Evolutionary conservation across 2,797 vertebrate species (phyloP).

Genomic region (Schizopygopsis malacanthus): DNA sequence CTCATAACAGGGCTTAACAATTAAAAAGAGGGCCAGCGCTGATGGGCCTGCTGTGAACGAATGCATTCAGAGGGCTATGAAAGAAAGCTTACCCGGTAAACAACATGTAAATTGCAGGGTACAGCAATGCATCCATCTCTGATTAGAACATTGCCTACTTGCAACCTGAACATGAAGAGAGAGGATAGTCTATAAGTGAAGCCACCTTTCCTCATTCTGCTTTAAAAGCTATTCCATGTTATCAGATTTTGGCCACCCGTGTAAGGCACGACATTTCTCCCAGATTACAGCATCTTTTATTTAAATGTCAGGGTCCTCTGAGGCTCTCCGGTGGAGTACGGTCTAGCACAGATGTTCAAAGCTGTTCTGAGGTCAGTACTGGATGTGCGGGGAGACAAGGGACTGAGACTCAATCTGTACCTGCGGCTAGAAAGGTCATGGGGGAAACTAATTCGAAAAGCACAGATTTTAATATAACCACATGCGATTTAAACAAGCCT

Average conservation of each 20-base stretch:
- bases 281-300: conserved; percentile 78
- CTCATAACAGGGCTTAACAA: conserved; percentile 65
- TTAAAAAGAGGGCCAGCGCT: conserved; percentile 33
- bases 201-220: conserved; percentile 63
- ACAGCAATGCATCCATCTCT: conserved; percentile 69
- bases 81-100: conserved; percentile 51
- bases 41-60: conserved; percentile 24
- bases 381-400: conserved; percentile 48
- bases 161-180: conserved; percentile 65
- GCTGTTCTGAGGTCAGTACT: conserved; percentile 66
- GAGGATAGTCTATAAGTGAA: conserved; percentile 68
- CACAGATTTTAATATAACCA: conserved; percentile 26
- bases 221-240: conserved; percentile 77
- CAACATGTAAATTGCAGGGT: conserved; percentile 67
- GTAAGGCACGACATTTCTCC: conserved; percentile 65
- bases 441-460: conserved; percentile 41
- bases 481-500: neutral
- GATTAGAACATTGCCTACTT: conserved; percentile 62
- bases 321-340: conserved; percentile 63
- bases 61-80: conserved; percentile 13
- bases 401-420: conserved; percentile 66
- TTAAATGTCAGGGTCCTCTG: conserved; percentile 77
- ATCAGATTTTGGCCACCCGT: conserved; percentile 73
- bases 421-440: conserved; percentile 67
- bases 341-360: conserved; percentile 70